Conservation (phyloP, 37 sponge, comb jelly and placozoan species). For the Chondrilla cf. caribensis region DNA sequence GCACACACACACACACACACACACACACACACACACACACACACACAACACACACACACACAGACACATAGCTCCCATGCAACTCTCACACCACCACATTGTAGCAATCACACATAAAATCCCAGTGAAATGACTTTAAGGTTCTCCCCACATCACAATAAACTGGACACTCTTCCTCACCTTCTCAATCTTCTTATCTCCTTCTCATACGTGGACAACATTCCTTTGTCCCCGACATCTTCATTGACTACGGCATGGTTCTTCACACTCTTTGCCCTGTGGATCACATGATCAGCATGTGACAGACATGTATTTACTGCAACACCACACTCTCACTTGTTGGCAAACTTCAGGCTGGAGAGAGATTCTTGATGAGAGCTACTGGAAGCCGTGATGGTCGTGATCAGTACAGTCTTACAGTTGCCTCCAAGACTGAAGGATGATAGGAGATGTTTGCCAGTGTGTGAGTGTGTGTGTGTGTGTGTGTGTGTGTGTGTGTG, state of each 20-base stretch:
- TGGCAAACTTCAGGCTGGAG: slow-evolving; percentile 82
- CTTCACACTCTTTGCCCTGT: slow-evolving; percentile 83
- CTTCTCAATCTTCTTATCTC: slow-evolving; percentile 71
- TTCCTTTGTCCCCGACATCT: slow-evolving; percentile 81
- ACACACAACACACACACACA: no score
- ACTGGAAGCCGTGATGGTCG: slow-evolving; percentile 71
- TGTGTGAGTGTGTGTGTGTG: not conserved
- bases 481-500: no score
- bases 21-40: no score
- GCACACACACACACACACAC: no score
- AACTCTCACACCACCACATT: no score
- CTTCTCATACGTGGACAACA: slow-evolving; percentile 78
- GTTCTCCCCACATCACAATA: no score
- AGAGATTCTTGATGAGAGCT: slow-evolving; percentile 69
- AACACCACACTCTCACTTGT: slow-evolving; percentile 44
- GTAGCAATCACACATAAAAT: no score
- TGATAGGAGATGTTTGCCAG: not conserved
- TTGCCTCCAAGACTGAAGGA: slow-evolving; percentile 78
- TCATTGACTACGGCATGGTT: slow-evolving; percentile 82
- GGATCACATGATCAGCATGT: no score
- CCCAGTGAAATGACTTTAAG: no score
- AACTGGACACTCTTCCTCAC: not conserved
- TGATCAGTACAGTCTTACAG: slow-evolving; percentile 88
- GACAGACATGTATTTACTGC: no score
- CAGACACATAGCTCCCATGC: no score